Conservation (phyloP, 2,797 vertebrate genomes). For the Distichodus sexfasciatus region DNA sequence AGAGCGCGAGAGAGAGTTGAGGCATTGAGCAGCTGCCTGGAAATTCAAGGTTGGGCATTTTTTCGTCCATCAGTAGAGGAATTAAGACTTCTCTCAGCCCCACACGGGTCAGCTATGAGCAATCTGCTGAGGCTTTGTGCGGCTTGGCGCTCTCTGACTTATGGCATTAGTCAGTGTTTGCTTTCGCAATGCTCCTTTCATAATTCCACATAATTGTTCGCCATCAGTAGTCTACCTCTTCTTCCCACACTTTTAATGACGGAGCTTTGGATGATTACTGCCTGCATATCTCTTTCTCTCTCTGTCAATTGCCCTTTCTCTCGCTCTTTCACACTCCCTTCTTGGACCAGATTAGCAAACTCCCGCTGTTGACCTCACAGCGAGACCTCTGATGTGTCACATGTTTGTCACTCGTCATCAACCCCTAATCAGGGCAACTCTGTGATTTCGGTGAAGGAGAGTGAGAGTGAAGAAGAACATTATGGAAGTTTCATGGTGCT, state of each 20-base stretch:
- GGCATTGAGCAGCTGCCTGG: neutral
- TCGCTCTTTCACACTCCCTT: neutral
- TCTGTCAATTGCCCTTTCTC: neutral
- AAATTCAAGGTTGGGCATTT: neutral
- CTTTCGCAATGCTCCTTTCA: neutral
- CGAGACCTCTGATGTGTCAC: constrained; percentile 33
- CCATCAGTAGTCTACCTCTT: neutral
- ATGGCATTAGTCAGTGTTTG: neutral
- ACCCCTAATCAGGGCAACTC: constrained; percentile 30
- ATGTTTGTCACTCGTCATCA: constrained; percentile 33
- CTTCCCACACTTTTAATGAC: neutral
- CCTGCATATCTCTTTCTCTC: neutral
- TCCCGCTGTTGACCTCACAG: constrained; percentile 29
- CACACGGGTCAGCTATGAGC: too few species aligned
- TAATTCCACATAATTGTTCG: neutral
- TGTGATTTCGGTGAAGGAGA: constrained; percentile 23
- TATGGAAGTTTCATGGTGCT: constrained; percentile 18
- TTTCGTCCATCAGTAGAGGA: too few species aligned
- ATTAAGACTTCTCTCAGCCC: neutral
- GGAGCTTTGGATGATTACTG: neutral
- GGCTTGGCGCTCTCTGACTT: neutral
- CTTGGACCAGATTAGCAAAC: constrained; percentile 19
- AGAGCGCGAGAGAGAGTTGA: neutral
- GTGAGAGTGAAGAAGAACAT: constrained; percentile 24
- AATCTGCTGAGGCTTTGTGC: neutral